These are phyloP conservation scores for Epirrhoe tristata DNA, from an alignment of 2,888 invertebrate genomes.

Conservation along the genomic window DNA sequence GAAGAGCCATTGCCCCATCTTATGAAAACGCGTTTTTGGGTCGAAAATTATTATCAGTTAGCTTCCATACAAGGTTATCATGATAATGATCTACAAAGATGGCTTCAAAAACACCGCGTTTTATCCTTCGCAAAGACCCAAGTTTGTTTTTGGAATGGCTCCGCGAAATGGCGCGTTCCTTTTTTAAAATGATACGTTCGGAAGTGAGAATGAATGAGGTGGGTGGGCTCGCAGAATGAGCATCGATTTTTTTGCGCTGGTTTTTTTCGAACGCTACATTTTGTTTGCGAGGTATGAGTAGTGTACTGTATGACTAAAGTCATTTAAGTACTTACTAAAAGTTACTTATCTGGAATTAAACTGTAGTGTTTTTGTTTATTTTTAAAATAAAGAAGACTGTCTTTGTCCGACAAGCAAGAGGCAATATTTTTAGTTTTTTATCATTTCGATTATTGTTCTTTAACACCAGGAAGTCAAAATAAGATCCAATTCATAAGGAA, in stretches of 20 bases:
- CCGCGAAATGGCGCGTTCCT: conserved; percentile 35
- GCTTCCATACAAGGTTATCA: conserved; percentile 21
- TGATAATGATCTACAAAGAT: conserved; percentile 15
- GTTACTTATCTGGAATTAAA: background rate
- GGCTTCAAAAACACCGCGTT: conserved; percentile 33
- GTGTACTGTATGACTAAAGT: background rate
- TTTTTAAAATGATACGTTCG: conserved; percentile 29
- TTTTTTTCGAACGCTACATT: conserved; percentile 38
- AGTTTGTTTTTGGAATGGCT: conserved; percentile 54
- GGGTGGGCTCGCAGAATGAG: conserved; percentile 56
- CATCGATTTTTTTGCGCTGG: conserved; percentile 29
- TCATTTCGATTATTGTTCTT: conserved; percentile 14
- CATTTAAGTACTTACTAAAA: too few species aligned
- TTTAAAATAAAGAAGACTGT: background rate
- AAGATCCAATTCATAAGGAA: conserved; percentile 56
- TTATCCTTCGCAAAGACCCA: conserved; percentile 47
- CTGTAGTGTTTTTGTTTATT: background rate
- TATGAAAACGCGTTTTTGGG: conserved; percentile 5
- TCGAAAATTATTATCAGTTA: conserved; percentile 15
- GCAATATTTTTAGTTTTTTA: background rate
- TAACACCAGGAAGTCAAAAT: conserved; percentile 51
- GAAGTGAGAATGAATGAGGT: conserved; percentile 55
- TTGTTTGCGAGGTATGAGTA: background rate
- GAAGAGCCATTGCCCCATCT: background rate
- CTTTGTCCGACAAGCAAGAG: background rate